Conservation (phyloP, 2,797 vertebrate genomes). For the Peromyscus eremicus region DNA sequence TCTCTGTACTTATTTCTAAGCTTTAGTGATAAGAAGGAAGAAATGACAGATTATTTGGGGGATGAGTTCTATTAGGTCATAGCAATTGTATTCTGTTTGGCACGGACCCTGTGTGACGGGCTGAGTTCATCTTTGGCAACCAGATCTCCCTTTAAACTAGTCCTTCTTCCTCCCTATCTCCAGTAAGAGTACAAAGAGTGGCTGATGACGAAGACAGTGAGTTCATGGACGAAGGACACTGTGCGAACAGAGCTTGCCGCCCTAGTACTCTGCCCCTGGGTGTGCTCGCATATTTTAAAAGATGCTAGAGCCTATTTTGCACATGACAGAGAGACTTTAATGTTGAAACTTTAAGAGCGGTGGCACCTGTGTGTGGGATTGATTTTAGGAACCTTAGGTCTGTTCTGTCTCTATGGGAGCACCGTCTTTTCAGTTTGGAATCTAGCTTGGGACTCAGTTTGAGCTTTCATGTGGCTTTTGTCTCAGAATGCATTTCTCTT, state of each 20-base stretch:
- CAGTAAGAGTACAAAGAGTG: background rate
- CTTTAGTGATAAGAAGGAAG: conserved; percentile 5
- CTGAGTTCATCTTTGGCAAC: conserved; percentile 14
- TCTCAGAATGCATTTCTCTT: background rate
- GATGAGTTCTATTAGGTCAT: background rate
- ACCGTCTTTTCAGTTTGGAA: background rate
- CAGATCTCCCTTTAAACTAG: background rate
- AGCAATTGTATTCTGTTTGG: background rate
- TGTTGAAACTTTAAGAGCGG: background rate
- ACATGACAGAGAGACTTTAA: background rate
- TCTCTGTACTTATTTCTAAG: background rate
- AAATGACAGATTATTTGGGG: background rate
- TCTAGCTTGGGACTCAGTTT: background rate
- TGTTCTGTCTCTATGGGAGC: background rate
- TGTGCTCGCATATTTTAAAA: conserved; percentile 21
- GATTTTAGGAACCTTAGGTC: background rate
- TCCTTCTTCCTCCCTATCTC: background rate
- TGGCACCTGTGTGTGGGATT: background rate
- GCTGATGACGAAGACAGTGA: conserved; percentile 11
- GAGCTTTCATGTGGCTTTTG: background rate
- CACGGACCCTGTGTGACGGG: background rate
- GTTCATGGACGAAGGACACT: background rate
- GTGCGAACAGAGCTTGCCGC: background rate
- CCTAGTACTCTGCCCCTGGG: background rate
- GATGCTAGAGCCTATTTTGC: conserved; percentile 31